Evolutionary conservation across 2,888 invertebrate species (phyloP).

Genomic region (Quadroppia sp.): DNA sequence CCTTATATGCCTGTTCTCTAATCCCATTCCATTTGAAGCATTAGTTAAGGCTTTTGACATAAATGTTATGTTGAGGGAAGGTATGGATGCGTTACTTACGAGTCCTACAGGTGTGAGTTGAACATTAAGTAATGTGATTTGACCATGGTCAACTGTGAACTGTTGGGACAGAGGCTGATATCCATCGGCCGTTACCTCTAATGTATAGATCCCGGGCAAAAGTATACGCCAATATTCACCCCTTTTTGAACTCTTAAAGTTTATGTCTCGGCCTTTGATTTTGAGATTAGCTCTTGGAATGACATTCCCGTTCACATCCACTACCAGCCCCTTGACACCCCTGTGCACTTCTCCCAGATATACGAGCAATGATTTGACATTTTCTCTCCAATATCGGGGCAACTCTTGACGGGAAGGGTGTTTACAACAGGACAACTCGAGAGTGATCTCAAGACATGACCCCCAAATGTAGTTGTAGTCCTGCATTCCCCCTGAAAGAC

Average conservation of each 20-base stretch:
- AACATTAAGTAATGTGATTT: slow-evolving; percentile 35
- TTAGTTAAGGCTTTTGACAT: too few relatives aligned
- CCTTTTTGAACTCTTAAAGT: slow-evolving; percentile 73
- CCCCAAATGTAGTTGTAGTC: slow-evolving; percentile 91
- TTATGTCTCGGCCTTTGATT: slow-evolving; percentile 75
- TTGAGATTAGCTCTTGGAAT: slow-evolving; percentile 72
- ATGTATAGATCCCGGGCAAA: slow-evolving; percentile 75
- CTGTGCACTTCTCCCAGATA: slow-evolving; percentile 80
- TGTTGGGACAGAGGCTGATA: slow-evolving; percentile 44
- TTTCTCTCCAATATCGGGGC: slow-evolving; percentile 79
- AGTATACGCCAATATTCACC: slow-evolving; percentile 95
- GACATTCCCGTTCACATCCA: slow-evolving; percentile 69
- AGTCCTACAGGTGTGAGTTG: slow-evolving; percentile 29
- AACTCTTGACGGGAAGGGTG: slow-evolving; percentile 76
- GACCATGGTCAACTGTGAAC: slow-evolving; percentile 44
- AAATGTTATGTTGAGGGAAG: neutral
- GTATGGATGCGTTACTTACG: slow-evolving; percentile 11
- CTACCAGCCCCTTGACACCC: slow-evolving; percentile 81
- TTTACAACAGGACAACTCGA: slow-evolving; percentile 92
- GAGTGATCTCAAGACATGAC: slow-evolving; percentile 90
- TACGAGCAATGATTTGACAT: slow-evolving; percentile 75
- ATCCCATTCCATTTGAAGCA: neutral
- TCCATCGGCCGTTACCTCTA: slow-evolving; percentile 62
- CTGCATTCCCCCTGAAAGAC: slow-evolving; percentile 72
- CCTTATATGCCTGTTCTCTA: neutral